Evolutionary conservation across 2,113 vertebrate species (phyloP).

Genomic region (Ceratotherium simum): DNA sequence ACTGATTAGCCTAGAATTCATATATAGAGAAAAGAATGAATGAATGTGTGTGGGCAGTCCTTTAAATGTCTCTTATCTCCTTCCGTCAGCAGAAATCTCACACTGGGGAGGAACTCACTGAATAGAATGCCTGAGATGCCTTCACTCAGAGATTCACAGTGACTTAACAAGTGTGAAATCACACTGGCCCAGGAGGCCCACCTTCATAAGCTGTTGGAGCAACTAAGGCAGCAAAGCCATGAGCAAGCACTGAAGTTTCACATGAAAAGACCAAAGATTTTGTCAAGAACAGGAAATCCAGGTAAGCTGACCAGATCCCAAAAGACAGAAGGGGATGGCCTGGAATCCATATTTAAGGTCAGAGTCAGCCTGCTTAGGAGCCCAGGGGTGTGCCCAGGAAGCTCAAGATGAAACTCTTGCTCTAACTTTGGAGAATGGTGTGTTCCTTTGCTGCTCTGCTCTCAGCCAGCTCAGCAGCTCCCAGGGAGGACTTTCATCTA

Average conservation of each 20-base stretch:
- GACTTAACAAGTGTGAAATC: too few relatives aligned
- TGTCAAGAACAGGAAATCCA: constrained; percentile 79
- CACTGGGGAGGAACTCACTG: too few relatives aligned
- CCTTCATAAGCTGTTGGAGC: constrained; percentile 82
- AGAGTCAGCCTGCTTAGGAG: background rate
- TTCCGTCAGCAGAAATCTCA: too few relatives aligned
- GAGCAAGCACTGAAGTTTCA: constrained; percentile 73
- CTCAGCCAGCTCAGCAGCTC: background rate
- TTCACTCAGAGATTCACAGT: too few relatives aligned
- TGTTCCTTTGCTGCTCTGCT: background rate
- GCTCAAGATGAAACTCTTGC: background rate
- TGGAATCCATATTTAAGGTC: background rate
- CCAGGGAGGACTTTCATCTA: background rate
- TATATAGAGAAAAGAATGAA: too few relatives aligned
- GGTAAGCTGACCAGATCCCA: too few relatives aligned
- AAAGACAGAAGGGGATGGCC: background rate
- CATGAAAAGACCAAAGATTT: constrained; percentile 70
- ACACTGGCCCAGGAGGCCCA: constrained; percentile 71
- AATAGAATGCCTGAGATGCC: too few relatives aligned
- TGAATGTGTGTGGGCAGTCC: too few relatives aligned
- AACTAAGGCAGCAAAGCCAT: constrained; percentile 74
- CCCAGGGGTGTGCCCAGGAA: background rate
- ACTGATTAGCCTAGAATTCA: too few relatives aligned
- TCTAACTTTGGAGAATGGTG: background rate
- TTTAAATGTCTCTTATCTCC: too few relatives aligned